These are phyloP conservation scores for Lathronympha strigana DNA, from an alignment of 2,888 invertebrate species.

Conservation along the genomic window DNA sequence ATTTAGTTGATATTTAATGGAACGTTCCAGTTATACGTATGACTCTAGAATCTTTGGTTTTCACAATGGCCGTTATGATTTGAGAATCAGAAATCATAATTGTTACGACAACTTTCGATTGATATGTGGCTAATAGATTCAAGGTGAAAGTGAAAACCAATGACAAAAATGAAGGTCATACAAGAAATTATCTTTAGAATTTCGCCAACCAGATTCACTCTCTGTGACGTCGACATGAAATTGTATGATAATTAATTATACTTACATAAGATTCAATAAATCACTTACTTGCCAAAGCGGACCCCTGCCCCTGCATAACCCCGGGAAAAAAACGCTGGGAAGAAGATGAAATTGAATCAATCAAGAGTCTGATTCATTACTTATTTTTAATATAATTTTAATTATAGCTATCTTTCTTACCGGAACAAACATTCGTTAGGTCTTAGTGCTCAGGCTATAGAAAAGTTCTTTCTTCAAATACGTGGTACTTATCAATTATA, in stretches of 20 bases:
- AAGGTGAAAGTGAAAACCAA: conserved; percentile 28
- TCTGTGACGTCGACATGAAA: too few species aligned
- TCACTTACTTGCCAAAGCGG: too few species aligned
- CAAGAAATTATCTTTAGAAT: conserved; percentile 3
- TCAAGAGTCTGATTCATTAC: not conserved
- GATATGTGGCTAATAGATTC: not conserved
- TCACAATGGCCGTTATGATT: not conserved
- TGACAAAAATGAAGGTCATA: conserved; percentile 20
- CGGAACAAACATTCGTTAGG: too few species aligned
- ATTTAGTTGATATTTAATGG: not conserved
- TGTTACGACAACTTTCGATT: conserved; percentile 9
- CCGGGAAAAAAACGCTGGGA: too few species aligned
- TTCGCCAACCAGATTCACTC: conserved; percentile 18
- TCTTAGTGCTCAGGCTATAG: too few species aligned
- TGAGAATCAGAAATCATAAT: not conserved
- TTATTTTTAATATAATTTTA: too few species aligned
- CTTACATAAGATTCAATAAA: too few species aligned
- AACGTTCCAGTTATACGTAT: not conserved
- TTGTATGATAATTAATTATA: too few species aligned
- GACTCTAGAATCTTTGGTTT: not conserved
- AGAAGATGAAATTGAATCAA: not conserved
- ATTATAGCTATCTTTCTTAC: too few species aligned
- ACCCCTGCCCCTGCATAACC: too few species aligned
- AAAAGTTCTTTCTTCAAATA: too few species aligned
- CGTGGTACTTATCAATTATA: too few species aligned